phyloP scores from a whole-genome alignment of 2,797 vertebrate genomes.

The Liasis olivaceus region DNA sequence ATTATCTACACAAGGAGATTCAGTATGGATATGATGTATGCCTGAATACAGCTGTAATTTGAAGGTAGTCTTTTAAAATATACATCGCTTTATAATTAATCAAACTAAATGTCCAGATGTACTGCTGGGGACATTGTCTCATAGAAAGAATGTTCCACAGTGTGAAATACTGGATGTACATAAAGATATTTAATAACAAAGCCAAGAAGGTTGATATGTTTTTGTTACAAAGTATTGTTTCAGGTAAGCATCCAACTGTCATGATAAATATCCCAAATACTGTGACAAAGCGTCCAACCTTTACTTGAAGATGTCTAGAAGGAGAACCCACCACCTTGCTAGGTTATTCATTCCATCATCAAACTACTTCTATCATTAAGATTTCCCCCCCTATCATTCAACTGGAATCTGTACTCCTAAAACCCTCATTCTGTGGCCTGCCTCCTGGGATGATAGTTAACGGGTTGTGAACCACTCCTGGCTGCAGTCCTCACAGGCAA shows the following conservation, averaged over 20 bases:
- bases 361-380: neutral
- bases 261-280: neutral
- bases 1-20: neutral
- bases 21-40: accelerated
- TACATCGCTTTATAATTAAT: conserved; percentile 15
- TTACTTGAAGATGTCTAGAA: neutral
- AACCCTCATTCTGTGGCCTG: no score
- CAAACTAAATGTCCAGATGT: neutral
- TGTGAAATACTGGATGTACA: neutral
- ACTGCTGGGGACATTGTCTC: neutral
- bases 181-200: neutral
- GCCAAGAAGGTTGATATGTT: neutral
- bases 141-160: neutral
- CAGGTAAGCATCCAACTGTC: conserved; percentile 6
- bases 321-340: neutral
- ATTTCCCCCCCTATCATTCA: neutral
- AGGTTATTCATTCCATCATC: neutral
- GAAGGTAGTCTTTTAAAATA: conserved; percentile 53
- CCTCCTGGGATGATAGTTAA: no score
- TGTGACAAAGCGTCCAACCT: neutral
- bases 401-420: no score
- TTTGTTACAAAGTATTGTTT: neutral
- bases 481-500: neutral
- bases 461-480: neutral
- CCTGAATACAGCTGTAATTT: neutral